Base-by-base conservation (phyloP, 2,797 vertebrate genomes). In the Tadarida brasiliensis region DNA sequence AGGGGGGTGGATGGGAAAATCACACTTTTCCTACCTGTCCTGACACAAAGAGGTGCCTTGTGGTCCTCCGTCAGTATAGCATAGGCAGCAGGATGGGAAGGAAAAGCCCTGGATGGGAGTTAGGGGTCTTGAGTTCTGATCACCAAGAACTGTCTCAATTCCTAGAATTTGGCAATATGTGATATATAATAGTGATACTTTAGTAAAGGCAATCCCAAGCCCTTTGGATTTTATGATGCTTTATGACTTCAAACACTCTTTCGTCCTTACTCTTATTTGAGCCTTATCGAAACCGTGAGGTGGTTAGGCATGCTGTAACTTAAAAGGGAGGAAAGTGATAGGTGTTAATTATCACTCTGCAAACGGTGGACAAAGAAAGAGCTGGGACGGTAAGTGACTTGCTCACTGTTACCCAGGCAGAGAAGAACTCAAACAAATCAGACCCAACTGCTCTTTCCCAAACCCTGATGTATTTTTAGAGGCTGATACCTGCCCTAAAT, bases 391-490 rank as follows among this genome's bases (percentile, higher is more conserved):
- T 33, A 39, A 88, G 65, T 33, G 54, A 77, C 57, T 91, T 85
- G 24, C 28, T 71, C n/a, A 68, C 24, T 76, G 56, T 88, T 35
- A 70, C 68, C 35, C 5, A 28, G 47, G 35, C n/a, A 95, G 70
- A 90, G 24, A 89, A 93, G 49, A 22, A 9, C 54, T 94, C 44
- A 83, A 81, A 56, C 86, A 90, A 94, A 82, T 57, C 67, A 74
- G 61, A 90, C 30, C 57, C 19, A 78, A 54, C 51, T 39, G 57
- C 68, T 89, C 57, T 86, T 92, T 90, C 83, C 70, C 86, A 96
- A 92, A 57, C 30, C 30, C 68, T 56, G 12, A 56, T 87, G 68
- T 73, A 30, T 65, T 86, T 68, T 94, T 85, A 78, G 44, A 91
- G 47, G 11, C 61, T 85, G 82, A 81, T 44, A 59, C 47, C 33